A percentile compares a stretch with the other conserved stretches of the same genome.
These are phyloP conservation scores for Smutsia temminckii DNA, from an alignment of 2,797 vertebrate species.

Conservation along the genomic window DNA sequence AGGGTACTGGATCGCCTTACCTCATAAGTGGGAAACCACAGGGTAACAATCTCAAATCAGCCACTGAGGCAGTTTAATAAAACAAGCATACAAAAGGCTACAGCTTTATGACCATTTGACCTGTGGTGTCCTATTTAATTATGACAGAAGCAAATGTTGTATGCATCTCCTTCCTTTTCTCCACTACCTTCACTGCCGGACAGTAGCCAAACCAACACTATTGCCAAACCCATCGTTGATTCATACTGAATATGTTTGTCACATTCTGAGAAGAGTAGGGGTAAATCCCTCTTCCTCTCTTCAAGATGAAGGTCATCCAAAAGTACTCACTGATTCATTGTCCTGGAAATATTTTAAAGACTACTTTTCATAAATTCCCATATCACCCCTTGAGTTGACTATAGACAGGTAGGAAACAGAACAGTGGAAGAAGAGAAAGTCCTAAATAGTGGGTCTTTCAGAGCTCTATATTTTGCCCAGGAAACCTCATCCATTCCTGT, in stretches of 20 bases:
- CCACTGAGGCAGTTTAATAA: background rate
- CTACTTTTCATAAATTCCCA: background rate
- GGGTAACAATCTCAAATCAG: background rate
- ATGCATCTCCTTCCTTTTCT: background rate
- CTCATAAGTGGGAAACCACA: background rate
- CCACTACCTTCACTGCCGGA: background rate
- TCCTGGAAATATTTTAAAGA: slow-evolving; percentile 15
- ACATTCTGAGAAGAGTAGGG: background rate
- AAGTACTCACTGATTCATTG: background rate
- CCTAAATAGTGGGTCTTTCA: background rate
- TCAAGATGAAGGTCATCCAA: background rate
- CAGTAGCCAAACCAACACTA: background rate
- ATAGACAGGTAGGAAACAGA: background rate
- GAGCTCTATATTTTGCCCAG: background rate
- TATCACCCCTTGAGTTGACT: background rate
- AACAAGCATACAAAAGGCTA: background rate
- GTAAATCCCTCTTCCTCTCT: background rate
- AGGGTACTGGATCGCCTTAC: background rate
- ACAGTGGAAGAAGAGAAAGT: background rate
- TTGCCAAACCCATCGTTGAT: background rate
- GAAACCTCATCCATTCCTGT: background rate
- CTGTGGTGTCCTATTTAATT: background rate
- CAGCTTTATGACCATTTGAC: background rate
- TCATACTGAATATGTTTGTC: background rate
- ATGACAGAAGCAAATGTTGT: background rate